phyloP scores from a whole-genome alignment of 2,113 vertebrate species.

The Thalassarche chlororhynchos region DNA sequence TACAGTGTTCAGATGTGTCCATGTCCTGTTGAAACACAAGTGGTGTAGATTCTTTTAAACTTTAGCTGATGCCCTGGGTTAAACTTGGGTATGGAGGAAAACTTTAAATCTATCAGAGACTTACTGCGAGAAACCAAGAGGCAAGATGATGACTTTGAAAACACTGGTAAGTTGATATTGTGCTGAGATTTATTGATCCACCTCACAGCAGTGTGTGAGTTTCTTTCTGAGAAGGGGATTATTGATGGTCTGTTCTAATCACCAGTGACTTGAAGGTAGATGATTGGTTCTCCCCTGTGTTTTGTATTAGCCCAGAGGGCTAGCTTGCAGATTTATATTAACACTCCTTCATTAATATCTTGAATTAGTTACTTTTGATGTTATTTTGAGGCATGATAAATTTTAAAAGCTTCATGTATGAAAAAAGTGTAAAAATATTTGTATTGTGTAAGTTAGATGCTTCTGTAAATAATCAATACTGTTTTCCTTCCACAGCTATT shows the following conservation, averaged over 20 bases:
- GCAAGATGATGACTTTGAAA: not conserved
- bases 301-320: not conserved
- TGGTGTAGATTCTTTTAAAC: not conserved
- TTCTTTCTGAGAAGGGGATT: not conserved
- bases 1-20: not conserved
- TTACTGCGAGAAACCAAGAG: not conserved
- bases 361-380: not conserved
- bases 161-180: not conserved
- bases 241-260: not conserved
- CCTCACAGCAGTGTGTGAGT: not conserved
- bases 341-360: not conserved
- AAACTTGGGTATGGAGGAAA: not conserved
- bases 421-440: not conserved
- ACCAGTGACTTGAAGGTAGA: not conserved
- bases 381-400: not conserved
- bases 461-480: not conserved
- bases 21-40: not conserved
- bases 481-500: conserved; percentile 80
- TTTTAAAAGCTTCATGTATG: not conserved
- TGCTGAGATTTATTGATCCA: not conserved
- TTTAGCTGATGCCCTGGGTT: not conserved
- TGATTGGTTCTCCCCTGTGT: not conserved
- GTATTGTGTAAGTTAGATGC: not conserved
- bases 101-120: not conserved
- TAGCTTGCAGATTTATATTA: not conserved